These are phyloP conservation scores for Coccyzus lansbergi DNA, from an alignment of 2,797 vertebrate genomes.

Conservation along the genomic window DNA sequence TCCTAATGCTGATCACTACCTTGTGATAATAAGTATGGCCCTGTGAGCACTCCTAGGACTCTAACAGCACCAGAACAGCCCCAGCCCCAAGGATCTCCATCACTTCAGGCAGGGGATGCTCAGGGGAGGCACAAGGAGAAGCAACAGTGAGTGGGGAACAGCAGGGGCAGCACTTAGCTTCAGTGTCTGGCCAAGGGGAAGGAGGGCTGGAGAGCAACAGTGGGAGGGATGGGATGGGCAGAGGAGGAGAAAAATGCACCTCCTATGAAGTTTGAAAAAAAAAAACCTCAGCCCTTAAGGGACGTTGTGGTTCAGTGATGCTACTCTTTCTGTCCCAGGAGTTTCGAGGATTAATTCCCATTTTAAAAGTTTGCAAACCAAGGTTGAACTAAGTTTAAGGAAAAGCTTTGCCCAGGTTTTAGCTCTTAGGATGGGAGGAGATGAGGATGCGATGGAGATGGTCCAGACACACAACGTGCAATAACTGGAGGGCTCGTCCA, in stretches of 20 bases:
- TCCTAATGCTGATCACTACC: neutral
- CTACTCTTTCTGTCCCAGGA: neutral
- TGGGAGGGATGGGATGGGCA: neutral
- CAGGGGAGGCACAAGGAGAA: neutral
- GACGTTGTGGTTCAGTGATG: rapidly evolving
- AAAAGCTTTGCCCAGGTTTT: slow-evolving; percentile 60
- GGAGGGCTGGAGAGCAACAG: neutral
- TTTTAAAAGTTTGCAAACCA: slow-evolving; percentile 14
- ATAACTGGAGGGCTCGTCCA: neutral
- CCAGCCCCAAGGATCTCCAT: neutral
- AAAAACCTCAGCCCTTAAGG: neutral
- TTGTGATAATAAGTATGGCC: neutral
- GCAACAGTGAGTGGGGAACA: neutral
- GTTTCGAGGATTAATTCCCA: neutral
- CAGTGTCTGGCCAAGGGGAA: neutral
- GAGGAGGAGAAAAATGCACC: neutral
- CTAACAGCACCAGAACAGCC: neutral
- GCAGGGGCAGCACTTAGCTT: neutral
- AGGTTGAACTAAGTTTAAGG: slow-evolving; percentile 53
- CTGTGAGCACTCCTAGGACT: rapidly evolving
- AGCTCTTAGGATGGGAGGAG: neutral
- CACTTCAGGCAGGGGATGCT: slow-evolving; percentile 27
- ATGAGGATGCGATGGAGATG: neutral
- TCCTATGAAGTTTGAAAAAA: neutral
- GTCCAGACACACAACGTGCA: neutral